Percentiles rank a stretch among this genome's conserved stretches.
These are phyloP conservation scores for Polypedilum vanderplanki DNA, from an alignment of 1,140 invertebrate genomes.

Conservation along the genomic window DNA sequence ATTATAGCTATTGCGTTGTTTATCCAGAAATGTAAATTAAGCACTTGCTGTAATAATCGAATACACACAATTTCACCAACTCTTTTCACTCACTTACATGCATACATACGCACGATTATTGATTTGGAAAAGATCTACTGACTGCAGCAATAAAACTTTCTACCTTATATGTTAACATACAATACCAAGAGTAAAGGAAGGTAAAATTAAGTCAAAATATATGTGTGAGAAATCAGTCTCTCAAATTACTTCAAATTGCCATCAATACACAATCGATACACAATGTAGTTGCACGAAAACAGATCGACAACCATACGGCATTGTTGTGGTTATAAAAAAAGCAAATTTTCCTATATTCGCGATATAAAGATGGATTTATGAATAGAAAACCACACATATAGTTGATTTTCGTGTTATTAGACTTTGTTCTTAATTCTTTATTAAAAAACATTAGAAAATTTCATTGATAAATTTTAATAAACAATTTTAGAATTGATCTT, in stretches of 20 bases:
- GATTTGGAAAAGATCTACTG: conserved; percentile 2
- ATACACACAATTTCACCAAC: not conserved
- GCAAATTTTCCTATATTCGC: not conserved
- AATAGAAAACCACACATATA: not conserved
- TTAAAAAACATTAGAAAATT: no score
- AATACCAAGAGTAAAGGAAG: not conserved
- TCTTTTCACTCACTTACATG: not conserved
- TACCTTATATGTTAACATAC: not conserved
- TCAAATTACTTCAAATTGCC: not conserved
- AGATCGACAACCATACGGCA: no score
- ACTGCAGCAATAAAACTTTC: not conserved
- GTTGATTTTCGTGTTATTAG: not conserved
- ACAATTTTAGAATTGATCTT: no score
- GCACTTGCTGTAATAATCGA: conserved; percentile 5
- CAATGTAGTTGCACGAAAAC: not conserved
- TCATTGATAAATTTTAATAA: no score
- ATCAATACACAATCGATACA: not conserved
- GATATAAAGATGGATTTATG: not conserved
- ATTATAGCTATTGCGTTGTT: no score
- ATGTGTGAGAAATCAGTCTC: not conserved
- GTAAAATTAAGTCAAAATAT: not conserved
- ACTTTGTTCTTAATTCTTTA: no score
- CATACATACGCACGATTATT: not conserved
- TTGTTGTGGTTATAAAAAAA: not conserved
- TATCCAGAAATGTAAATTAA: not conserved